Conservation (phyloP, 2,888 invertebrate genomes). For the Drosophila merina region DNA sequence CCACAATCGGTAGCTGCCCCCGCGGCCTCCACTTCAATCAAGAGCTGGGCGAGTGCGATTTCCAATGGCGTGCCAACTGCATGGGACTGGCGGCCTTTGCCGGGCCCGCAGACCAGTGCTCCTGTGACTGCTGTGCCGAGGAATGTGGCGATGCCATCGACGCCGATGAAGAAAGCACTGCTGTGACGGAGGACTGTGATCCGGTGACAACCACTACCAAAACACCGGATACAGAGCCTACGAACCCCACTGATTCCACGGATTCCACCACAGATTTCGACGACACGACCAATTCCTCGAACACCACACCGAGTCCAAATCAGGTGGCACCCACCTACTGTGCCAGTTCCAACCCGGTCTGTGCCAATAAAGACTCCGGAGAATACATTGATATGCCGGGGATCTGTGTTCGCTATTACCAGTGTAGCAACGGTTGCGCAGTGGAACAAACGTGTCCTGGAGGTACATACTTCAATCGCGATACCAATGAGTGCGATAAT, state of each 20-base stretch:
- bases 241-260: constrained; percentile 11
- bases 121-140: constrained; percentile 58
- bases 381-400: constrained; percentile 37
- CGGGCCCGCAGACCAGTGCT: constrained; percentile 37
- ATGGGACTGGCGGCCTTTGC: constrained; percentile 37
- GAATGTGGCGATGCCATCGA: constrained; percentile 37
- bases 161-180: constrained; percentile 20
- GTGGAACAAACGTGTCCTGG: constrained; percentile 58
- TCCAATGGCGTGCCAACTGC: constrained; percentile 65
- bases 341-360: constrained; percentile 34
- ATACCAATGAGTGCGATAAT: constrained; percentile 55
- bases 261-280: neutral
- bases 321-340: constrained; percentile 43
- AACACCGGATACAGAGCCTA: constrained; percentile 6
- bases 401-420: constrained; percentile 61
- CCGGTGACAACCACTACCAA: constrained; percentile 9
- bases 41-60: constrained; percentile 67
- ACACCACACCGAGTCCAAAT: constrained; percentile 24
- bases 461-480: constrained; percentile 64
- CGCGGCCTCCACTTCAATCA: constrained; percentile 67
- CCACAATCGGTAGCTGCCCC: constrained; percentile 60
- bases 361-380: constrained; percentile 30
- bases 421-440: constrained; percentile 57
- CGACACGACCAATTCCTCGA: constrained; percentile 4
- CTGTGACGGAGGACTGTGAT: constrained; percentile 10